These are phyloP conservation scores for Rhagophthalmus giganteus DNA, from an alignment of 2,888 invertebrate species.

Conservation along the genomic window DNA sequence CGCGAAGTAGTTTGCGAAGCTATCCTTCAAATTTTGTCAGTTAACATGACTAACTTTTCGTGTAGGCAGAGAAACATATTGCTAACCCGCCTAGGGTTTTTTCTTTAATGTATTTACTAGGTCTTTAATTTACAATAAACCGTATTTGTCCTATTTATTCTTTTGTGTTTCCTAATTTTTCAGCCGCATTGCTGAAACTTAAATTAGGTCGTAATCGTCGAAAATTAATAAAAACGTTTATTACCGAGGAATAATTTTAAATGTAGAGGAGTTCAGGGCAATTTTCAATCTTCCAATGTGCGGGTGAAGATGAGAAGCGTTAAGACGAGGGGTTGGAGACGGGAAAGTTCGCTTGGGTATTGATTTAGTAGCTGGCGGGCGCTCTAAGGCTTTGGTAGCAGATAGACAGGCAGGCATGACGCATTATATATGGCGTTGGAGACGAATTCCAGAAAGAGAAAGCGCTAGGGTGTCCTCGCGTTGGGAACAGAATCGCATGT, in stretches of 20 bases:
- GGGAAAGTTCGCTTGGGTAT: conserved; percentile 47
- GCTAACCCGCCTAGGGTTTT: conserved; percentile 27
- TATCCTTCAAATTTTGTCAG: conserved; percentile 30
- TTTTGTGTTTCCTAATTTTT: too few species aligned
- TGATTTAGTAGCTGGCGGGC: conserved; percentile 57
- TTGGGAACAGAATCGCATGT: conserved; percentile 34
- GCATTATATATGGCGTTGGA: conserved; percentile 58
- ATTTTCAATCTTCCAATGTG: conserved; percentile 30
- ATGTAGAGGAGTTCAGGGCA: conserved; percentile 15
- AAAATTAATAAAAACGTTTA: not conserved
- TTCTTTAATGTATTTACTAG: conserved; percentile 40
- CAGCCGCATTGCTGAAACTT: too few species aligned
- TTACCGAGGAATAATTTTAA: conserved; percentile 1
- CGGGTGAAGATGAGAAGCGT: conserved; percentile 37
- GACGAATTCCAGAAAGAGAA: conserved; percentile 51
- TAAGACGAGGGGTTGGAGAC: conserved; percentile 34
- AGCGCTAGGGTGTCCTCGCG: conserved; percentile 26
- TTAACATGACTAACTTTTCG: conserved; percentile 32
- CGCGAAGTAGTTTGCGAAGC: conserved; percentile 20
- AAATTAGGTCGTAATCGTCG: too few species aligned
- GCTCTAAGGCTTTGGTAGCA: conserved; percentile 54
- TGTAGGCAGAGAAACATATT: conserved; percentile 38
- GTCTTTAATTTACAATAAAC: conserved; percentile 45
- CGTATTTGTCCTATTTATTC: too few species aligned
- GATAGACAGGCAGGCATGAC: conserved; percentile 57